Evolutionary conservation across 2,113 vertebrate genomes (phyloP), one percentile per base, ranked within the genome.

Genomic region (Pipa parva): DNA sequence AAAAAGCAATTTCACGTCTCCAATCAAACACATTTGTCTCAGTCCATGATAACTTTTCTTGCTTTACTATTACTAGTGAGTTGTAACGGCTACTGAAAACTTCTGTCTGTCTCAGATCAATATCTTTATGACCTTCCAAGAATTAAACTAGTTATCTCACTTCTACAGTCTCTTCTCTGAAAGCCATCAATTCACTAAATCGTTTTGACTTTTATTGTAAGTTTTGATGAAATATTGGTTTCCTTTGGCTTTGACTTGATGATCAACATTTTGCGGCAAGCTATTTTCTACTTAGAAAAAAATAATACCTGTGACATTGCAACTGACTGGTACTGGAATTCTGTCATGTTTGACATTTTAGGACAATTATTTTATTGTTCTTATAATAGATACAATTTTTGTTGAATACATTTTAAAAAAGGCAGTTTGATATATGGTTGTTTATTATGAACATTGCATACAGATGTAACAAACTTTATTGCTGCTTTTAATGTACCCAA

Each of bases 121-220:
- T 68, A 68, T 68, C 64, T 68, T 51, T 68, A 68, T 68, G 64
- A 68, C 64, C 64, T 68, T 68, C 49, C 55, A 59, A 59, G 64
- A 68, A 68, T 68, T 68, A 68, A 59, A 68, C 55, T 68, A 68
- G 64, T 68, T 68, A 68, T 68, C 64, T 68, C 57, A 46, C 56
- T 59, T 68, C 29, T 59, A 39, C 64, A 68, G 55, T 51, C 64
- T 68, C 55, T 68, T 59, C 56, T 68, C 45, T 46, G 29, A 59
- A 50, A 68, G 56, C 64, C 56, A 68, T 59, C 64, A 68, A 68
- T 68, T 59, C 45, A 50, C 64, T 68, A 68, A 68, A 59, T 59
- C 55, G 45, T 68, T 68, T 27, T 68, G 64, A 68, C 64, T 68
- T 67, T 68, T 68, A 68, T 68, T 59, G 64, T 59, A 59, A 59